A percentile compares a stretch with the other conserved stretches of the same genome.
Conservation (phyloP, 2,888 invertebrate species). For the Cosmorhoe ocellata region DNA sequence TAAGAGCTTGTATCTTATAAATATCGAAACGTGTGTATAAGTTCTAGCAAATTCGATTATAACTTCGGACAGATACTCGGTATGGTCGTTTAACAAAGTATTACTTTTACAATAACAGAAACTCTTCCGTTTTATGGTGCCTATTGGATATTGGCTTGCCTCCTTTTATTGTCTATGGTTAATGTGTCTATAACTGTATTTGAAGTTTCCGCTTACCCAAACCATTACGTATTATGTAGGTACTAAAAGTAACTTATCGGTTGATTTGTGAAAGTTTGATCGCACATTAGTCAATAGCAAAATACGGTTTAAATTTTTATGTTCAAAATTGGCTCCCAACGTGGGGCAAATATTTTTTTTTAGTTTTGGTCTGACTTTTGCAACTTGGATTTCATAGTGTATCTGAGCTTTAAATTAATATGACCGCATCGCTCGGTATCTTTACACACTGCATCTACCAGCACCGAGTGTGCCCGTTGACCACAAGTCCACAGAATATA, state of each 20-base stretch:
- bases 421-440: conserved; percentile 7
- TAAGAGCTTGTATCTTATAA: too few relatives aligned
- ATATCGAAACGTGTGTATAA: neutral
- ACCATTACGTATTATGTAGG: neutral
- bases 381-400: too few relatives aligned
- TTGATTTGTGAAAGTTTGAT: neutral
- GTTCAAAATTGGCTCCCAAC: conserved; percentile 24
- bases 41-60: conserved; percentile 20
- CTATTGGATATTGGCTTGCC: conserved; percentile 34
- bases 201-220: neutral
- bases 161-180: conserved; percentile 30
- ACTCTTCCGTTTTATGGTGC: conserved; percentile 34
- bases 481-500: conserved; percentile 19
- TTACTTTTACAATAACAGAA: conserved; percentile 36
- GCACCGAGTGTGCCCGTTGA: conserved; percentile 14
- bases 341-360: conserved; percentile 2
- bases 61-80: conserved; percentile 20
- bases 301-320: neutral
- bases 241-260: too few relatives aligned
- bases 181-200: conserved; percentile 15
- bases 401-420: conserved; percentile 1
- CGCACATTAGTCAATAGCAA: neutral
- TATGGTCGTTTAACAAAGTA: conserved; percentile 33
- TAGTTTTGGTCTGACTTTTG: neutral
- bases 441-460: conserved; percentile 13